phyloP scores from a whole-genome alignment of 37 sponge, comb jelly and placozoan species.

The Haliclona indistincta region DNA sequence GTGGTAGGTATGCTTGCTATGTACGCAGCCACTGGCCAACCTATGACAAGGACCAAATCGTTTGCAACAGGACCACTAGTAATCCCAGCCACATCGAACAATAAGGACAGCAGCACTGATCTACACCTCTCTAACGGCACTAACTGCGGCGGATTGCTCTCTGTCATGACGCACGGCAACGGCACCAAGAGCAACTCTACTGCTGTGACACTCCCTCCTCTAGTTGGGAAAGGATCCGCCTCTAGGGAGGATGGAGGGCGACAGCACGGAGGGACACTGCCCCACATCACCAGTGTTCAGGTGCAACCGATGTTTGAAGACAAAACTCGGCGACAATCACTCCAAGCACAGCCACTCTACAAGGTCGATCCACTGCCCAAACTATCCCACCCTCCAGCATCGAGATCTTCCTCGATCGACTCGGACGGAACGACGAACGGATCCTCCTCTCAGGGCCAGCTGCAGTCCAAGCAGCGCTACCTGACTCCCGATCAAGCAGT shows the following conservation, averaged over 20 bases:
- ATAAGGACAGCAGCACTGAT: background rate
- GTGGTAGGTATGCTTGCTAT: constrained; percentile 65
- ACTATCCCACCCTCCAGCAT: no score
- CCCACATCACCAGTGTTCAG: constrained; percentile 65
- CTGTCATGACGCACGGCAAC: background rate
- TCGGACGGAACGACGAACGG: background rate
- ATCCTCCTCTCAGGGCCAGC: background rate
- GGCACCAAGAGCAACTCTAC: background rate
- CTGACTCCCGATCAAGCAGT: constrained; percentile 90
- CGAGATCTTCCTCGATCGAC: background rate
- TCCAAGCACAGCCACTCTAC: no score
- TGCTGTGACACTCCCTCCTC: constrained; percentile 29
- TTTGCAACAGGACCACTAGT: constrained; percentile 54
- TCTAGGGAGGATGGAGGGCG: constrained; percentile 23
- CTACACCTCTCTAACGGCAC: background rate
- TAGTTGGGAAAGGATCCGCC: constrained; percentile 30
- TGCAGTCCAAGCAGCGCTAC: constrained; percentile 56
- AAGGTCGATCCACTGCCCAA: no score
- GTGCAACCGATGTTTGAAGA: constrained; percentile 76
- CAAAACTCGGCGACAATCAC: background rate
- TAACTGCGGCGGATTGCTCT: no score
- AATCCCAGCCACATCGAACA: background rate
- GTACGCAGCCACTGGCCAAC: constrained; percentile 72
- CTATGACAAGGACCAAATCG: constrained; percentile 66
- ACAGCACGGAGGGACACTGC: constrained; percentile 19